Base-by-base conservation (phyloP, 1,140 invertebrate genomes). In the Drosophila sturtevanti region DNA sequence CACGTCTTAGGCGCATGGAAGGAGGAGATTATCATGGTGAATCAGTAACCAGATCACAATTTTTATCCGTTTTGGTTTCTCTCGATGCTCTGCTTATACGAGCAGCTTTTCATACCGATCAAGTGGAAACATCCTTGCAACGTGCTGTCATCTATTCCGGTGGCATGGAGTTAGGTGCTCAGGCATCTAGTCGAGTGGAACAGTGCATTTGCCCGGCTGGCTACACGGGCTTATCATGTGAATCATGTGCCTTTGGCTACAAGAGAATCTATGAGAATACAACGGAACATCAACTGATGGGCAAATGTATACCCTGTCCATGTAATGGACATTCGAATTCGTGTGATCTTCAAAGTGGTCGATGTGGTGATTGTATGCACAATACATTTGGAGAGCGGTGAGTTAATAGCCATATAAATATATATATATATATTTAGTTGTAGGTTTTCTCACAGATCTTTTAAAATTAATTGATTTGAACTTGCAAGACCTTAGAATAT, bases 21-120 rank as follows among this genome's bases (percentile, higher is more conserved):
- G 66, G 75, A 0, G 82, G 82, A 0, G 79, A 75, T 5, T 96
- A 94, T 91, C 93, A 93, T 64, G 94, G 94, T 22, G 93, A 93
- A 48, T 79, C 93, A 6, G 96, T 97, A 3, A 94, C 95, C 1
- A 93, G 97, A 68, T 91, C 93, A 5, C 95, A 99, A 81, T 96
- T 99, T 82, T 95, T 99, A 90, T 94, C 95, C 22, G 94, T 98
- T 0, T 92, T 99, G n/a, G 93, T 95, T 4, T 94, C 97, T 75
- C 82, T 99, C 0, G 95, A 96, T 68, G 93, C 95, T 27, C 82
- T 99, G 12, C 93, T 99, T 78, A 94, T 99, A 22, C 94, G 98
- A 61, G 98, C 97, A 0, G 97, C 97, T 62, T 99, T 96, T 92
- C 97, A 99, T 91, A 97, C 96, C 0, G 97, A 98, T 90, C 98